Conservation (phyloP, 2,797 vertebrate genomes). For the Melanogrammus aeglefinus region DNA sequence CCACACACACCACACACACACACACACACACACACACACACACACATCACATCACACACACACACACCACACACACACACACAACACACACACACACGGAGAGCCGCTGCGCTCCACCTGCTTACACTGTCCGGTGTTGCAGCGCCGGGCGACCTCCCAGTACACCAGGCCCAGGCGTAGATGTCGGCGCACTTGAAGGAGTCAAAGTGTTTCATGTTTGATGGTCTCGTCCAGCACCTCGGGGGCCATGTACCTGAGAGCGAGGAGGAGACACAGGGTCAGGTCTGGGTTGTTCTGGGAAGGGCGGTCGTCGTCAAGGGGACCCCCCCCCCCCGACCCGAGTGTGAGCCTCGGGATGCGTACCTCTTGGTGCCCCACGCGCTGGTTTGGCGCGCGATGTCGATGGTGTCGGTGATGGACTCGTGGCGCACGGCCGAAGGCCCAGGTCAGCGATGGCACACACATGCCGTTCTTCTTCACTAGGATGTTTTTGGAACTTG, state of each 20-base stretch:
- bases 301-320: neutral
- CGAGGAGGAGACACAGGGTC: neutral
- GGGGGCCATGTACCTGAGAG: constrained; percentile 93
- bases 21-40: too few species aligned
- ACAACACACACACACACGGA: neutral
- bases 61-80: too few species aligned
- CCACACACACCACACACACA: too few species aligned
- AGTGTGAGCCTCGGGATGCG: neutral
- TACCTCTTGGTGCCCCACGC: constrained; percentile 98
- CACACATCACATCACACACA: too few species aligned
- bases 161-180: constrained; percentile 96
- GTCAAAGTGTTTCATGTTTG: constrained; percentile 99
- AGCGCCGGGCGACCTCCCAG: constrained; percentile 95
- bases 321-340: too few species aligned
- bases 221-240: constrained; percentile 98
- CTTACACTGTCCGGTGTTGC: constrained; percentile 91
- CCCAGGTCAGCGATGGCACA: constrained; percentile 97
- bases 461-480: constrained; percentile 97
- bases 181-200: constrained; percentile 98
- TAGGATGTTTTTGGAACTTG: constrained; percentile 98
- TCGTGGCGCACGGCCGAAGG: constrained; percentile 94
- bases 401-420: constrained; percentile 93
- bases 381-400: constrained; percentile 97
- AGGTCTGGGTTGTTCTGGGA: neutral
- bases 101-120: too few species aligned